Base-by-base conservation (phyloP, 1,140 invertebrate genomes). In the Macrosteles quadrilineatus region DNA sequence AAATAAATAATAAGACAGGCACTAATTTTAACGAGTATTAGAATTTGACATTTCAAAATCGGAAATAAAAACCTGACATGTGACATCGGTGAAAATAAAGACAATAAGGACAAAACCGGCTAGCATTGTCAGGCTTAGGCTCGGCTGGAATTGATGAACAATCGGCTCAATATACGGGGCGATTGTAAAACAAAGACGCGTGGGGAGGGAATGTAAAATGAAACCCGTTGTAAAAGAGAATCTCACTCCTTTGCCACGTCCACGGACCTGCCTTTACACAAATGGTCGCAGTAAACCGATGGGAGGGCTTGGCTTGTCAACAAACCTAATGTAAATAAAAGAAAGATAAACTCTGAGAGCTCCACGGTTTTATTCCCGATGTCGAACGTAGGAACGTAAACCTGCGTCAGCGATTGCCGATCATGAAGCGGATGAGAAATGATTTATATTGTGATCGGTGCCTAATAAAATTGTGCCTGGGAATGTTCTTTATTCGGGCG, bases 311-410 rank as follows among this genome's bases (percentile, higher is more conserved):
- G 14, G 14, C 36, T 21, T 21, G 47, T 50, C n/a, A 50, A 50
- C 47, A 17, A 19, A 50, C n/a, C 47, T 50, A 50, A 50, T 50
- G 47, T 50, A 50, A 50, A 50, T 50, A 50, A 50, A 50, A 36
- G 14, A 19, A n/a, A 50, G n/a, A 50, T 50, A 50, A 50, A 50
- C 3, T 50, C 4, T 4, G 47, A 50, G 14, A 3, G 47, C 6
- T 40, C 6, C 17, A 40, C 36, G 36, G 36, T 40, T 40, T 40
- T 40, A 40, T 40, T 6, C 17, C n/a, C n/a, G n/a, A n/a, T n/a
- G n/a, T n/a, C n/a, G n/a, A n/a, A n/a, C n/a, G n/a, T n/a, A n/a
- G n/a, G n/a, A n/a, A n/a, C n/a, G n/a, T n/a, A n/a, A n/a, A n/a
- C n/a, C n/a, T n/a, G n/a, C n/a, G n/a, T n/a, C n/a, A n/a, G n/a